These are phyloP conservation scores for Cepaea nemoralis DNA, from an alignment of 1,140 invertebrate genomes.

Conservation along the genomic window DNA sequence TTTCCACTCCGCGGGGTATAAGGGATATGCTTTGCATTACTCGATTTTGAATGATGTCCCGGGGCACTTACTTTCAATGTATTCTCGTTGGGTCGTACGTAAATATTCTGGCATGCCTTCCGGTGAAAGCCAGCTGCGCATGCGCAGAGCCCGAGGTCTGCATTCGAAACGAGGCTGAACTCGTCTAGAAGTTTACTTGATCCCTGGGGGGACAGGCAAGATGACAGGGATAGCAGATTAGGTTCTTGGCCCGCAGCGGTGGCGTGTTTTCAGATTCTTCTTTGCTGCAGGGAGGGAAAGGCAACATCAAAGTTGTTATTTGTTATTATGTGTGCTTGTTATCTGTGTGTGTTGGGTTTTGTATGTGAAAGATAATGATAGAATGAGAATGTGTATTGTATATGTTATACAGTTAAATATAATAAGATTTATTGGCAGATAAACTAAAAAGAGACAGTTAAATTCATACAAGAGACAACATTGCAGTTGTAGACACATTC, in stretches of 20 bases:
- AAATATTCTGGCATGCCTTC: slow-evolving; percentile 41
- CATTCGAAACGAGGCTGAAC: slow-evolving; percentile 31
- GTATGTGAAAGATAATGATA: neutral
- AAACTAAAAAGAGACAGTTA: too few species aligned
- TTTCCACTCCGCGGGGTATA: slow-evolving; percentile 14
- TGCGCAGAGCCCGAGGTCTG: slow-evolving; percentile 31
- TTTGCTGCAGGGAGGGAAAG: slow-evolving; percentile 2
- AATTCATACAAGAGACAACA: too few species aligned
- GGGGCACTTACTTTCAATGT: slow-evolving; percentile 35
- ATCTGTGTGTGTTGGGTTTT: neutral
- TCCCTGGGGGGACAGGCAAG: slow-evolving; percentile 7
- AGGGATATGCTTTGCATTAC: slow-evolving; percentile 34
- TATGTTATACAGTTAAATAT: too few species aligned
- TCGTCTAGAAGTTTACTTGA: slow-evolving; percentile 30
- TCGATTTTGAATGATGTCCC: slow-evolving; percentile 21
- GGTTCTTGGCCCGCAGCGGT: slow-evolving; percentile 4
- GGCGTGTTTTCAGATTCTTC: slow-evolving; percentile 31
- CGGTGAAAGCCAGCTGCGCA: slow-evolving; percentile 9
- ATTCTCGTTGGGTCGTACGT: slow-evolving; percentile 26
- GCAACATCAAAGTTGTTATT: slow-evolving; percentile 32
- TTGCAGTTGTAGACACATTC: too few species aligned
- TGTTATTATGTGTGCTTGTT: too few species aligned
- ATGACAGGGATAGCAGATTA: slow-evolving; percentile 23
- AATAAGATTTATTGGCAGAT: too few species aligned
- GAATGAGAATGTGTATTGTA: neutral